phyloP scores from a whole-genome alignment of 1,140 invertebrate genomes.

The Spodoptera frugiperda region DNA sequence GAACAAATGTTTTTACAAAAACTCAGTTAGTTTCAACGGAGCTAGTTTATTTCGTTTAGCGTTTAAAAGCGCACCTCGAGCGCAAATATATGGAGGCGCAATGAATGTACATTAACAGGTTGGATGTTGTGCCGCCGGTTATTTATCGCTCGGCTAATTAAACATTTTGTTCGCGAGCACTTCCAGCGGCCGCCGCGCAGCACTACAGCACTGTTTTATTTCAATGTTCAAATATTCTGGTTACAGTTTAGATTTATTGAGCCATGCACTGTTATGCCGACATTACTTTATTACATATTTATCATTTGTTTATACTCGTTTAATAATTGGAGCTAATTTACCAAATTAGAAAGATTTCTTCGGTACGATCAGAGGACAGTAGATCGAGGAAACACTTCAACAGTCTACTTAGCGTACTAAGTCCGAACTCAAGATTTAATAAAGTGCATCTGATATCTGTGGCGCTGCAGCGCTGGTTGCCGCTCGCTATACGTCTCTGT shows the following conservation, averaged over 20 bases:
- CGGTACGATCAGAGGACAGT: no score
- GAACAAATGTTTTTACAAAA: slow-evolving; percentile 36
- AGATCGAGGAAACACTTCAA: neutral
- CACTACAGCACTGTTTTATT: neutral
- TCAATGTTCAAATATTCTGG: neutral
- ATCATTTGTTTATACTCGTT: no score
- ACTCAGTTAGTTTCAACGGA: slow-evolving; percentile 12
- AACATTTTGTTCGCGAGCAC: slow-evolving; percentile 20
- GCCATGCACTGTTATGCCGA: no score
- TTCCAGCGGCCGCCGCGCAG: neutral
- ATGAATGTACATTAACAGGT: slow-evolving; percentile 38
- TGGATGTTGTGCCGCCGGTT: neutral
- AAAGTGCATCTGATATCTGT: neutral
- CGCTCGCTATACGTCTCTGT: slow-evolving; percentile 5
- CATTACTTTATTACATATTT: no score
- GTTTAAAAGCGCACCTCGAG: slow-evolving; percentile 31
- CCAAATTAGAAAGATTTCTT: no score
- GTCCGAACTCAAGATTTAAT: neutral
- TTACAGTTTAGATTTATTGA: neutral
- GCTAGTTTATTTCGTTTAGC: slow-evolving; percentile 37
- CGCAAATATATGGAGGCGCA: slow-evolving; percentile 16
- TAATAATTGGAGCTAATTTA: no score
- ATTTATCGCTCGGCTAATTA: slow-evolving; percentile 29
- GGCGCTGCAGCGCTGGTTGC: neutral
- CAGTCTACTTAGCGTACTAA: neutral